phyloP scores from a whole-genome alignment of 2,797 vertebrate species.

The Pseudochromis fuscus region DNA sequence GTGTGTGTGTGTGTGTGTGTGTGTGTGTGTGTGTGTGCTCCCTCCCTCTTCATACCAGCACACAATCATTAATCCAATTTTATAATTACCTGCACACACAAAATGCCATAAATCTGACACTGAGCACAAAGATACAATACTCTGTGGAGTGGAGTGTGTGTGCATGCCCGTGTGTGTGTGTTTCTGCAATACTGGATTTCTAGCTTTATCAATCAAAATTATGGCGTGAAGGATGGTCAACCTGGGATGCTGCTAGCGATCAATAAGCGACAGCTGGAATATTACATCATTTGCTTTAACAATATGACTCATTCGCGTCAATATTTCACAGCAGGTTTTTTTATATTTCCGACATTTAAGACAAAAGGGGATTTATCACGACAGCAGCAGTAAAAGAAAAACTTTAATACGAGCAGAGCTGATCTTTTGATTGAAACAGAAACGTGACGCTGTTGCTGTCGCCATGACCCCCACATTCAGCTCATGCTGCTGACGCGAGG shows the following conservation, averaged over 20 bases:
- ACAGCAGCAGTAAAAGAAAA: not conserved
- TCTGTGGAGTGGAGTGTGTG: conserved; percentile 7
- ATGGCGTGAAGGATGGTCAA: conserved; percentile 36
- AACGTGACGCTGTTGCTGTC: conserved; percentile 8
- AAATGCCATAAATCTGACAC: conserved; percentile 62
- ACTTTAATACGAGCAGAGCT: not conserved
- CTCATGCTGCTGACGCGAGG: conserved; percentile 43
- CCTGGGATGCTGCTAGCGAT: conserved; percentile 27
- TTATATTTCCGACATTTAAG: conserved; percentile 5
- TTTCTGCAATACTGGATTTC: conserved; percentile 6
- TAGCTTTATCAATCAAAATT: conserved; percentile 57
- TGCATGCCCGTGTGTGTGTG: conserved; percentile 3
- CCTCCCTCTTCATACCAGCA: conserved; percentile 22
- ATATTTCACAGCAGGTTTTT: conserved; percentile 13
- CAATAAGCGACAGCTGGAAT: conserved; percentile 47
- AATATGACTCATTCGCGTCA: conserved; percentile 29
- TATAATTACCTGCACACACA: conserved; percentile 64
- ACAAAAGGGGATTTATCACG: conserved; percentile 13
- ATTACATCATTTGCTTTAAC: conserved; percentile 34
- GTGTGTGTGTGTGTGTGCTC: conserved; percentile 26
- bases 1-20: conserved; percentile 21
- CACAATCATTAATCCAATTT: conserved; percentile 67
- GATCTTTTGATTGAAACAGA: not conserved
- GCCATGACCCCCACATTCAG: conserved; percentile 24
- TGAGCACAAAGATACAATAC: conserved; percentile 21